Evolutionary conservation across 2,888 invertebrate genomes (phyloP).

Genomic region (Ectropis crepuscularia): DNA sequence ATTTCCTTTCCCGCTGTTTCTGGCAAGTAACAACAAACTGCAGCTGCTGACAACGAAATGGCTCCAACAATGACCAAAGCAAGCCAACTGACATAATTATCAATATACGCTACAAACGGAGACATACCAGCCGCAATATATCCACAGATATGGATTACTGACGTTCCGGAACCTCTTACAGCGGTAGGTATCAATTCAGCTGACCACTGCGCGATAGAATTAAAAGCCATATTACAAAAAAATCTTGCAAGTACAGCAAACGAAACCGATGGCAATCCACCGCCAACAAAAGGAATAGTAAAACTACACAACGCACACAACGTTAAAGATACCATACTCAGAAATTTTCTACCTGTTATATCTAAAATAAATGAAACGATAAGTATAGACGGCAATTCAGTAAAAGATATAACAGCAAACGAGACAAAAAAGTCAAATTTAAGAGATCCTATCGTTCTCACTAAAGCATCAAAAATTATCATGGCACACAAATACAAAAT

Average conservation of each 20-base stretch:
- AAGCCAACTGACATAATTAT: conserved; percentile 56
- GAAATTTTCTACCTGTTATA: conserved; percentile 61
- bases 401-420: conserved; percentile 67
- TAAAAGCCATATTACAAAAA: conserved; percentile 61
- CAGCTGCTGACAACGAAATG: conserved; percentile 42
- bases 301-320: conserved; percentile 57
- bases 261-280: conserved; percentile 60
- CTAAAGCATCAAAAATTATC: conserved; percentile 62
- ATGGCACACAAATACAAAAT: conserved; percentile 57
- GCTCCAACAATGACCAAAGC: conserved; percentile 57
- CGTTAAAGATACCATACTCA: conserved; percentile 49
- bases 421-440: conserved; percentile 69
- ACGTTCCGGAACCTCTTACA: conserved; percentile 63
- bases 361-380: conserved; percentile 64
- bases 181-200: conserved; percentile 68
- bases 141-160: conserved; percentile 64
- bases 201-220: conserved; percentile 63
- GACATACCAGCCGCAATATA: conserved; percentile 62
- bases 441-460: conserved; percentile 62
- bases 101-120: conserved; percentile 65
- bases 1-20: conserved; percentile 54
- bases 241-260: conserved; percentile 68
- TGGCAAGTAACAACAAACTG: conserved; percentile 39
- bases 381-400: conserved; percentile 66
- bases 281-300: conserved; percentile 55